A percentile compares a stretch with the other conserved stretches of the same genome.
Conservation (phyloP, 2,797 vertebrate species). For the Anabacerthia variegaticeps region DNA sequence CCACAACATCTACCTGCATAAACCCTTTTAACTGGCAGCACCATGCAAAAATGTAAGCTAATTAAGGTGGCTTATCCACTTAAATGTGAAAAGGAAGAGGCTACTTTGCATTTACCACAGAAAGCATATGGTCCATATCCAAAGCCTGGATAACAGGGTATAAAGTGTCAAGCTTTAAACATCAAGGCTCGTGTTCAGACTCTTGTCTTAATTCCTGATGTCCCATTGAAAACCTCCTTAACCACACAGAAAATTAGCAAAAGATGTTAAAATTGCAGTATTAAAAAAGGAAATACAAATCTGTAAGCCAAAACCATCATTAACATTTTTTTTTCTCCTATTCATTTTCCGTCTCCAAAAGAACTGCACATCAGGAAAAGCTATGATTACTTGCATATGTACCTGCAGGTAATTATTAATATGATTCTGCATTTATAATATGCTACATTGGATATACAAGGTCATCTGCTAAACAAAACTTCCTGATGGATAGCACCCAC, state of each 20-base stretch:
- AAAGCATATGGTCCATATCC: rapidly evolving
- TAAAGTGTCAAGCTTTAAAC: not conserved
- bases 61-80: not conserved
- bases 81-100: not conserved
- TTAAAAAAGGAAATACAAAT: not conserved
- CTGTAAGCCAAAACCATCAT: not conserved
- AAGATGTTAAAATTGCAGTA: not conserved
- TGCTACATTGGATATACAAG: not conserved
- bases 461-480: not conserved
- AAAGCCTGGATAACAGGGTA: not conserved
- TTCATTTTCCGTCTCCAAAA: not conserved
- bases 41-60: not conserved
- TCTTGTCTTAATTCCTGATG: not conserved
- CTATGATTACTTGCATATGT: not conserved
- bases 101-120: not conserved
- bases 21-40: not conserved
- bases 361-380: not conserved
- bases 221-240: not conserved
- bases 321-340: not conserved
- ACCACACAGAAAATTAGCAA: not conserved
- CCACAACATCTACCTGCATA: not conserved
- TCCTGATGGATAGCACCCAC: not conserved
- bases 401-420: not conserved
- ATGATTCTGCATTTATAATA: not conserved
- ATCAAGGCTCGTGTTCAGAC: not conserved